phyloP scores from a whole-genome alignment of 2,113 vertebrate species.

The Oncorhynchus mykiss region DNA sequence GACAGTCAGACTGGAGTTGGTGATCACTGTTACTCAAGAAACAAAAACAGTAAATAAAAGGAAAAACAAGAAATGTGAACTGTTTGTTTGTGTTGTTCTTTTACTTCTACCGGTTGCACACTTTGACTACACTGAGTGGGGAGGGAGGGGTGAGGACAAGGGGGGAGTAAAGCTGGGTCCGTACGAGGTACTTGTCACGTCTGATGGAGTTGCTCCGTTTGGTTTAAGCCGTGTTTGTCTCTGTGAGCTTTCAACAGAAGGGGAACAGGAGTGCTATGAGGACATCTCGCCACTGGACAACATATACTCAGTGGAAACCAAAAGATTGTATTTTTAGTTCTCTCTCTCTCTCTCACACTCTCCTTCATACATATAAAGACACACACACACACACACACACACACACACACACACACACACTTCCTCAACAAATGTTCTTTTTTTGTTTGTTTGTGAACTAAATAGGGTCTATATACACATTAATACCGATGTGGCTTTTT shows the following conservation, averaged over 20 bases:
- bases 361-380: constrained; percentile 72
- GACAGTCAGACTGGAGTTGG: constrained; percentile 61
- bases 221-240: constrained; percentile 86
- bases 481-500: constrained; percentile 84
- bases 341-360: constrained; percentile 44
- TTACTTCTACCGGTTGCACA: not conserved
- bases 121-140: constrained; percentile 65
- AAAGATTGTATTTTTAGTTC: constrained; percentile 72
- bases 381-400: constrained; percentile 16
- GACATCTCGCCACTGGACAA: constrained; percentile 92
- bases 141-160: constrained; percentile 63
- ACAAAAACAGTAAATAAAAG: constrained; percentile 7
- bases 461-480: constrained; percentile 86
- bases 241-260: constrained; percentile 86
- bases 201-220: constrained; percentile 92
- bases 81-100: too few species aligned
- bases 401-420: constrained; percentile 24
- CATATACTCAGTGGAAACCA: constrained; percentile 94
- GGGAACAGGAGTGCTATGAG: constrained; percentile 79
- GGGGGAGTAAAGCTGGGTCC: constrained; percentile 92
- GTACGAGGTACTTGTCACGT: constrained; percentile 94
- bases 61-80: not conserved
- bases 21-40: not conserved
- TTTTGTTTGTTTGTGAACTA: constrained; percentile 71
- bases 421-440: constrained; percentile 75